phyloP scores from a whole-genome alignment of 2,888 invertebrate species.

The Dysmachus trigonus region DNA sequence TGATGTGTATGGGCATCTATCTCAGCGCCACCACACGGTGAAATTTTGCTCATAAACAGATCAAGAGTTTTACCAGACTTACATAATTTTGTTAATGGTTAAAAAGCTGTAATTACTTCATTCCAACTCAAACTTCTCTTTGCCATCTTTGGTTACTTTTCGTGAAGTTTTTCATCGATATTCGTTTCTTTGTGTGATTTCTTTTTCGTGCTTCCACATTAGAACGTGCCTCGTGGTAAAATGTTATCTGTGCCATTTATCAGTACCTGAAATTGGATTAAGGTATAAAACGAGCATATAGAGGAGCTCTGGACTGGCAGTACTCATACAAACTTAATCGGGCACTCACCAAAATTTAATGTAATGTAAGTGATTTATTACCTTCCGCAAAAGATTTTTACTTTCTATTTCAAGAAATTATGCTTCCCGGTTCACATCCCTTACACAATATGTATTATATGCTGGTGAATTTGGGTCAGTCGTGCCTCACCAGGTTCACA shows the following conservation, averaged over 20 bases:
- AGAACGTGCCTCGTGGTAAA: slow-evolving; percentile 29
- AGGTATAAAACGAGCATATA: not conserved
- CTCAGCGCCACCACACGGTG: too few species aligned
- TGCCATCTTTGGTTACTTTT: not conserved
- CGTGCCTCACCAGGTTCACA: not conserved
- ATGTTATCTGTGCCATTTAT: slow-evolving; percentile 41
- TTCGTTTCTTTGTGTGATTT: slow-evolving; percentile 22
- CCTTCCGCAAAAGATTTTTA: not conserved
- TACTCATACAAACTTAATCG: not conserved
- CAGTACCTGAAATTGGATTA: slow-evolving; percentile 31
- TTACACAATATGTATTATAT: not conserved
- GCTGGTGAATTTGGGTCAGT: not conserved
- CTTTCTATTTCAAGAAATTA: slow-evolving; percentile 4
- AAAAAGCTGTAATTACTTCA: not conserved
- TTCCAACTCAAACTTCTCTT: not conserved
- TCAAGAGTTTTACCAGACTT: too few species aligned
- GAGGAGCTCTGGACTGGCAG: not conserved
- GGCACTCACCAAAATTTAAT: not conserved
- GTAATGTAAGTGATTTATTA: slow-evolving; percentile 36
- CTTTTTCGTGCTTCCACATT: not conserved
- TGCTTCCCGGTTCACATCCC: not conserved
- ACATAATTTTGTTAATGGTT: not conserved
- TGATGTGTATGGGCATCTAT: not conserved
- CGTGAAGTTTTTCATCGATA: slow-evolving; percentile 3
- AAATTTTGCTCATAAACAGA: too few species aligned